Evolutionary conservation across 2,113 vertebrate species (phyloP).

Genomic region (Crotalus tigris): DNA sequence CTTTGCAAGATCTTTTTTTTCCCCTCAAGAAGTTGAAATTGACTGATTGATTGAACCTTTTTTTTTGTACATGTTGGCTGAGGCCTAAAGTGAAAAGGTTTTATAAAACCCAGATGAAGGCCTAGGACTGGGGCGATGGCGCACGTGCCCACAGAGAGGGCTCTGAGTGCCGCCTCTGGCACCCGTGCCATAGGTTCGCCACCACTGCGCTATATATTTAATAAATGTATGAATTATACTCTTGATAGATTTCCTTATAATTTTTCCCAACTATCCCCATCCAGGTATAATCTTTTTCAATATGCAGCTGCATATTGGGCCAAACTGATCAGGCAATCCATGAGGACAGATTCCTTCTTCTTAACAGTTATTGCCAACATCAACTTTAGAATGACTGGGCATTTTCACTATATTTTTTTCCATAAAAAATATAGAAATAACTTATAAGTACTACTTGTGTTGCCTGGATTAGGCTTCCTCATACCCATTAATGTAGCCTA

Average conservation of each 20-base stretch:
- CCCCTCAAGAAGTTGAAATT: too few species aligned
- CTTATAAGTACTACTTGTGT: not conserved
- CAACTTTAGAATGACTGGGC: not conserved
- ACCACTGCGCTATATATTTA: not conserved
- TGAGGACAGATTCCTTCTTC: not conserved
- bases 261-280: not conserved
- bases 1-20: too few species aligned
- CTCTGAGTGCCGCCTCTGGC: too few species aligned
- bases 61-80: too few species aligned
- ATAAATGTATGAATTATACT: not conserved
- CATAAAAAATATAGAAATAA: not conserved
- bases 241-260: not conserved
- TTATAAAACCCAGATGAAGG: too few species aligned
- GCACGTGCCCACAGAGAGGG: too few species aligned
- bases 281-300: not conserved
- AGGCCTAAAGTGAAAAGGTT: too few species aligned
- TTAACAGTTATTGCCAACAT: not conserved
- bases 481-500: not conserved
- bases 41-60: too few species aligned
- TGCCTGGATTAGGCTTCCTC: not conserved
- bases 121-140: too few species aligned
- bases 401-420: not conserved
- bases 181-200: too few species aligned
- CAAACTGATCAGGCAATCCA: not conserved
- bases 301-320: not conserved